Conservation (phyloP, 2,797 vertebrate genomes). For the Columba guinea region DNA sequence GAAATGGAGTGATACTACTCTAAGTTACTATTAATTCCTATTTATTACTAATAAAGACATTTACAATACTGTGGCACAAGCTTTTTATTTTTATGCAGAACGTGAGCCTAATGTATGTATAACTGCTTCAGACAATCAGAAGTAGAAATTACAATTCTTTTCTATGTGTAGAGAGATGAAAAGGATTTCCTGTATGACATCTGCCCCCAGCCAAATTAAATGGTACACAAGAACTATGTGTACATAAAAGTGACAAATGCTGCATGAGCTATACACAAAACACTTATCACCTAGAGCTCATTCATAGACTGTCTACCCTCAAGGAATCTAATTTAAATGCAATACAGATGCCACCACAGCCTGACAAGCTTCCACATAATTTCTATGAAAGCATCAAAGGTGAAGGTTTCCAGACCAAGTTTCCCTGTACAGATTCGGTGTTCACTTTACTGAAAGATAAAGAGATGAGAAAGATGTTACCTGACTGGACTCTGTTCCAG, state of each 20-base stretch:
- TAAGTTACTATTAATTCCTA: too few relatives aligned
- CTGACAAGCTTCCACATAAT: not conserved
- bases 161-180: not conserved
- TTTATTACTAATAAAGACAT: not conserved
- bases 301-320: not conserved
- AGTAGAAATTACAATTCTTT: not conserved
- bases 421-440: not conserved
- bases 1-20: not conserved
- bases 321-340: not conserved
- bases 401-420: not conserved
- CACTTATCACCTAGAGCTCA: not conserved
- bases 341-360: not conserved
- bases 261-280: not conserved
- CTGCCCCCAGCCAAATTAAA: not conserved
- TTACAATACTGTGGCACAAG: not conserved
- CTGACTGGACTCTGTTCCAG: conserved; percentile 91
- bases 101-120: not conserved
- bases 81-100: not conserved
- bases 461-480: conserved; percentile 74
- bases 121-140: not conserved
- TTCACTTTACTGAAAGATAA: conserved; percentile 26
- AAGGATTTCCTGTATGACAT: not conserved
- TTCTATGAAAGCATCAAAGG: not conserved
- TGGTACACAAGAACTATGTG: not conserved
- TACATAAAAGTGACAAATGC: not conserved